phyloP scores from a whole-genome alignment of 1,140 invertebrate species.

The Achatina immaculata region DNA sequence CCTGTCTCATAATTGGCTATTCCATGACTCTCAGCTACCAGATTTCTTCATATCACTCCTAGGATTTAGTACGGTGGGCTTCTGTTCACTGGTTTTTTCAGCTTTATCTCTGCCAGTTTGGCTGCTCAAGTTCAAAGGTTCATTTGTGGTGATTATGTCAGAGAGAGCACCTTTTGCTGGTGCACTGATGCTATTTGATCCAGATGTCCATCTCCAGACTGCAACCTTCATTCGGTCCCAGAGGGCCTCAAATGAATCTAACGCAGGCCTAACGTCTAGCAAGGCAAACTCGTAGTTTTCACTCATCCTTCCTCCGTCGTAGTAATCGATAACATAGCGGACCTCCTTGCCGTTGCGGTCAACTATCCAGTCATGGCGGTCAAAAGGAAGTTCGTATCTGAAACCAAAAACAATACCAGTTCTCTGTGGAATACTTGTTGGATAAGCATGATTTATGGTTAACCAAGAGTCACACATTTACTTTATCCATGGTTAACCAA shows the following conservation, averaged over 20 bases:
- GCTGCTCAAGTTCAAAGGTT: background rate
- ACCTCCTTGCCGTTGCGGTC: slow-evolving; percentile 93
- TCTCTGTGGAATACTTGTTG: too few relatives aligned
- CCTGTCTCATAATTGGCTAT: too few relatives aligned
- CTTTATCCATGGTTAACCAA: too few relatives aligned
- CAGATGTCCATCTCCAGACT: slow-evolving; percentile 80
- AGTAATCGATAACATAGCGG: slow-evolving; percentile 98
- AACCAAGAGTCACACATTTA: too few relatives aligned
- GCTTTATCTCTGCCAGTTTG: too few relatives aligned
- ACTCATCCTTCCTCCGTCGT: slow-evolving; percentile 85
- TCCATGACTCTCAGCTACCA: too few relatives aligned
- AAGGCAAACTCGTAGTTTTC: slow-evolving; percentile 89
- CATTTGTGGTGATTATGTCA: background rate
- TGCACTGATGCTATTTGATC: background rate
- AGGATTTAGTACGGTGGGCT: too few relatives aligned
- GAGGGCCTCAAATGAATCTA: slow-evolving; percentile 91
- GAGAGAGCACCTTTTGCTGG: background rate
- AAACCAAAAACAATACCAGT: slow-evolving; percentile 17
- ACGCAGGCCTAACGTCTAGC: slow-evolving; percentile 96
- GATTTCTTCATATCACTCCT: too few relatives aligned
- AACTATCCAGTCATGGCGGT: slow-evolving; percentile 99
- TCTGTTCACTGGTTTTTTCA: too few relatives aligned
- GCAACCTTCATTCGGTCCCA: slow-evolving; percentile 97
- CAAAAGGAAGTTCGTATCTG: slow-evolving; percentile 96
- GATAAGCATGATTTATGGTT: too few relatives aligned